Percentiles rank a stretch among this genome's conserved stretches.
Conservation (phyloP, 2,888 invertebrate species). For the Trisateles emortualis region DNA sequence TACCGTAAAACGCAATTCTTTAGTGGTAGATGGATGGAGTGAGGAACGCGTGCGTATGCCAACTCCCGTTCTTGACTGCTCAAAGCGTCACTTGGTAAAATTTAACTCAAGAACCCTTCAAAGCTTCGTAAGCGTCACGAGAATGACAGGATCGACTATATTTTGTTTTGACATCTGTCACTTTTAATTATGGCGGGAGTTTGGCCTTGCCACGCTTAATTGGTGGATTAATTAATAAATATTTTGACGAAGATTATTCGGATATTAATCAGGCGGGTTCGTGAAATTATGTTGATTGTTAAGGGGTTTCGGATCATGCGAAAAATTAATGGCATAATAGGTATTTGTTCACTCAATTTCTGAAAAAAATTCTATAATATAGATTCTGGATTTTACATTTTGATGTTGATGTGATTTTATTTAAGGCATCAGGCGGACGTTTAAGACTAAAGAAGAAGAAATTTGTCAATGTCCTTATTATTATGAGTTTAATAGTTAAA, state of each 20-base stretch:
- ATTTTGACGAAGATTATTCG: not conserved
- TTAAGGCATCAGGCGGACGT: too few species aligned
- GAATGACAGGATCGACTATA: constrained; percentile 26
- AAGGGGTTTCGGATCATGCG: not conserved
- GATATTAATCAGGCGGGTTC: not conserved
- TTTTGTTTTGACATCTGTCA: constrained; percentile 36
- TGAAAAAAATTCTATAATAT: too few species aligned
- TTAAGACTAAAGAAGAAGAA: too few species aligned
- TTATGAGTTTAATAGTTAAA: too few species aligned
- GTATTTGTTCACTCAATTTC: too few species aligned
- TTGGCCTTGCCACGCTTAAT: not conserved
- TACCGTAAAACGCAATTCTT: too few species aligned
- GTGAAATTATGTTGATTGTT: not conserved
- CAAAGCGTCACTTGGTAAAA: constrained; percentile 21
- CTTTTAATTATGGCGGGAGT: constrained; percentile 18
- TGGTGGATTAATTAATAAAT: not conserved
- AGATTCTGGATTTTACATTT: too few species aligned
- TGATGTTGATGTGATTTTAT: too few species aligned
- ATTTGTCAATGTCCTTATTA: too few species aligned
- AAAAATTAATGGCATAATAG: not conserved
- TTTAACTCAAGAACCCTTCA: constrained; percentile 21
- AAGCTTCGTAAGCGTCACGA: constrained; percentile 22
- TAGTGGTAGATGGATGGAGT: too few species aligned
- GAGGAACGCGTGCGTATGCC: too few species aligned
- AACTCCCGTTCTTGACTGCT: too few species aligned